Base-by-base conservation (phyloP, 1,140 invertebrate genomes). In the Drosophila kikkawai region DNA sequence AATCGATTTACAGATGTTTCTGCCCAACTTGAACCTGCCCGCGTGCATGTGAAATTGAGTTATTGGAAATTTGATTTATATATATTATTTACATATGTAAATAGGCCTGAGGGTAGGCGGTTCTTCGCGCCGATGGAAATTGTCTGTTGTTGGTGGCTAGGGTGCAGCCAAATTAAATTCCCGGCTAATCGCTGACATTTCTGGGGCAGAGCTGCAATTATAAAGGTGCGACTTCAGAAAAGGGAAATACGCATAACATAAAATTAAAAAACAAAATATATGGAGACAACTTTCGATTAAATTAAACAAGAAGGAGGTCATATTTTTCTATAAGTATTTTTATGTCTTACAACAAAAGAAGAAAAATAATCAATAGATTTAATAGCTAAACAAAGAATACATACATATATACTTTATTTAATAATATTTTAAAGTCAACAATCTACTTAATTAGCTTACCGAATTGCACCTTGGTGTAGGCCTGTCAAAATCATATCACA, bases 131-230 rank as follows among this genome's bases (percentile, higher is more conserved):
- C 55, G 32, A 37, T 77, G 47, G 22, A 56, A 67, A 50, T 73
- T 59, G 36, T 13, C n/a, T 22, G 44, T 42, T 51, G 68, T 68
- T 57, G 44, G 53, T 6, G 59, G 63, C 26, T 4, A 53, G 42
- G 75, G 70, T 76, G 80, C 81, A 66, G 80, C 61, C 47, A 48
- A 47, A 55, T 51, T 26, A 83, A 73, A 83, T 83, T 71, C 70
- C 51, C 50, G 57, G 58, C 67, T 83, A 79, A 83, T 76, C 68
- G 65, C 32, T 29, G 75, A 80, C 66, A 74, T 78, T 82, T 78
- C 53, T 82, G 79, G 80, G 79, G 47, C 74, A 71, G 47, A 61
- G 29, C 37, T n/a, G 32, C 26, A 26, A 19, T 32, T 47, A 39
- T 39, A 29, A 39, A 76, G 63, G 47, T 60, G 67, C 39, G 68